Evolutionary conservation across 2,888 invertebrate species (phyloP), one percentile per base, ranked within the genome.

Genomic region (Alloplasta piceator): DNA sequence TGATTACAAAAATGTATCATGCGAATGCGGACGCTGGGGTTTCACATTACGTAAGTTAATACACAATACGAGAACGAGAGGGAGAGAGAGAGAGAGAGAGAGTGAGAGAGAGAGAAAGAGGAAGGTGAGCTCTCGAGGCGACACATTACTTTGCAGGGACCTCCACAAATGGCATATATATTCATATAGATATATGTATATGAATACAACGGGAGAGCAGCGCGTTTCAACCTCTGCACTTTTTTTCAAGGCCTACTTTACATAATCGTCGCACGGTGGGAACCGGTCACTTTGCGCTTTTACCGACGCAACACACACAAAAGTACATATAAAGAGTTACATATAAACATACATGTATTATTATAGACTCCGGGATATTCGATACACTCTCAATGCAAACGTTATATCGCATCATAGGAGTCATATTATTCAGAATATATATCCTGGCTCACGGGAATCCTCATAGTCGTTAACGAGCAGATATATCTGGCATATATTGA

Each of bases 211-310:
- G 61, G 63, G 55, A 74, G 70, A 73, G 74, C 67, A 67, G 78
- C 74, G 73, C 80, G 74, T 71, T 82, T 84, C 78, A 87, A 87
- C 84, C 84, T 87, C 85, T 85, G 86, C 83, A 86, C 85, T 87
- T 84, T 26, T 26, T 83, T 74, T 85, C 85, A 87, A 88, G 88
- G 88, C 83, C 26, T 84, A 82, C 74, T 87, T 89, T 89, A 85
- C 86, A 86, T 89, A 88, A 89, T 85, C 81, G 78, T 71, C 41
- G 70, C 61, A 56, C 52, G 55, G 71, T 81, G 78, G 66, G 78
- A 81, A 81, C 74, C 66, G 66, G 66, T 74, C 60, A 74, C 70
- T 75, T 77, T 74, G 63, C 81, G 64, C 74, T 78, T 84, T 26
- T 55, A 73, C 82, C 71, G 68, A 70, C 73, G 61, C 46, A 26